Percentiles rank a stretch among this genome's conserved stretches.
Evolutionary conservation across 2,113 vertebrate genomes (phyloP).

Genomic region (Hystrix brachyura): DNA sequence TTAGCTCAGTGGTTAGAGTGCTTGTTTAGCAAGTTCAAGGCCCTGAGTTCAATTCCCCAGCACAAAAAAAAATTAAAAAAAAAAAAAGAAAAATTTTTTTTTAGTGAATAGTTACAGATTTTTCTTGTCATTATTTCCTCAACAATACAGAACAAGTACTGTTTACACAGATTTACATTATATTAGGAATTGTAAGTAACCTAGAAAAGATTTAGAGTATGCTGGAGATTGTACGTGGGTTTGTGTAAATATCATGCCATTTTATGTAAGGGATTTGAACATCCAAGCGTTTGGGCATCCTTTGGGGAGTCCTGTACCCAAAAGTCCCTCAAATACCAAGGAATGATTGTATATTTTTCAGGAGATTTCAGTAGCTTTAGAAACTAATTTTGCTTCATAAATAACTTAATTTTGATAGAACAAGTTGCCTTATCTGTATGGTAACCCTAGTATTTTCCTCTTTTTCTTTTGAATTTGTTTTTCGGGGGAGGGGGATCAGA

Average conservation of each 20-base stretch:
- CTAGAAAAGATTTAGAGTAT: not conserved
- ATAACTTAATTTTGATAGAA: constrained; percentile 21
- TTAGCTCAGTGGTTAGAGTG: not conserved
- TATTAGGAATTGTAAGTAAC: not conserved
- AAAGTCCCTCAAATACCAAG: not conserved
- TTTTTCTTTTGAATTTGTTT: not conserved
- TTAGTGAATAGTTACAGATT: not conserved
- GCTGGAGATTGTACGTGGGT: not conserved
- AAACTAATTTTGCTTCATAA: constrained; percentile 28
- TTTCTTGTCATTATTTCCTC: not conserved
- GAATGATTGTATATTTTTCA: not conserved
- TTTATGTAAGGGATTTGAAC: not conserved
- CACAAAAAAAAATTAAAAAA: not conserved
- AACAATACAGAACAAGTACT: not conserved
- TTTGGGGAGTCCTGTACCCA: not conserved
- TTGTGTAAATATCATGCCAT: not conserved
- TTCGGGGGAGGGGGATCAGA: too few species aligned
- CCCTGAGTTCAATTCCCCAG: not conserved
- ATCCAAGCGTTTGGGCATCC: not conserved
- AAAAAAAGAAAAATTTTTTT: not conserved
- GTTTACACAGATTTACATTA: not conserved
- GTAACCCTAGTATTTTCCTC: not conserved
- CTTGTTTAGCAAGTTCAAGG: not conserved
- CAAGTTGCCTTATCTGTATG: not conserved
- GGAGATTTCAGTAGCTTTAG: constrained; percentile 30